phyloP scores from a whole-genome alignment of 2,113 vertebrate genomes.

The Hyaena hyaena region DNA sequence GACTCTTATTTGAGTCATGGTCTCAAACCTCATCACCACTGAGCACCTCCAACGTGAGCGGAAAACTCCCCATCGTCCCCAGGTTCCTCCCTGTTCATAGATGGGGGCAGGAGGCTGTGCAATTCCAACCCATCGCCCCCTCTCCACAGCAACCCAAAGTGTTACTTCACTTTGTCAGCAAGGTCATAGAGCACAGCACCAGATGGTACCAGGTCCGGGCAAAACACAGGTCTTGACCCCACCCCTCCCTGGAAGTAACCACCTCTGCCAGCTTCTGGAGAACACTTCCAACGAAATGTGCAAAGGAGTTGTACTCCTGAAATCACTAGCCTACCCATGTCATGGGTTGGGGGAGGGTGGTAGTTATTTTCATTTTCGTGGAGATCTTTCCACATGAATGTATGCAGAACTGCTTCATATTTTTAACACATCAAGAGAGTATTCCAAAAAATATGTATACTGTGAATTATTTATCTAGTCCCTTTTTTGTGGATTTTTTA shows the following conservation, averaged over 20 bases:
- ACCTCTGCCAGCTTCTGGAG: no score
- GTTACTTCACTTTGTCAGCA: no score
- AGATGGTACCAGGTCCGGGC: no score
- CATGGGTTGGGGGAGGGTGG: no score
- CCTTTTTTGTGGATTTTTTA: background rate
- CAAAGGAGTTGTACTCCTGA: no score
- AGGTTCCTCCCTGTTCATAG: fast-evolving
- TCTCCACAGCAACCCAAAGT: background rate
- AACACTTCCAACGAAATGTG: background rate
- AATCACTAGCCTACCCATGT: fast-evolving
- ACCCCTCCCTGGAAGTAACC: background rate
- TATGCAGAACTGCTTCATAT: background rate
- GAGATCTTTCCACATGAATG: background rate
- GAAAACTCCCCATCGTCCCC: background rate
- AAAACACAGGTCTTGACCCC: background rate
- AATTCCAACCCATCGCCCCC: background rate
- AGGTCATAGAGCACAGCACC: no score
- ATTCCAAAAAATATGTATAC: fast-evolving
- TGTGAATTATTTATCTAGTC: no score
- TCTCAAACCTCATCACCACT: background rate
- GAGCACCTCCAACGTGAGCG: background rate
- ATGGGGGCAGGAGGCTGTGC: fast-evolving
- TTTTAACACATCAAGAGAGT: background rate
- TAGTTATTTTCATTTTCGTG: background rate
- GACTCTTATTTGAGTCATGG: background rate